Evolutionary conservation across 1,140 invertebrate genomes (phyloP).

Genomic region (Drosophila ananassae): DNA sequence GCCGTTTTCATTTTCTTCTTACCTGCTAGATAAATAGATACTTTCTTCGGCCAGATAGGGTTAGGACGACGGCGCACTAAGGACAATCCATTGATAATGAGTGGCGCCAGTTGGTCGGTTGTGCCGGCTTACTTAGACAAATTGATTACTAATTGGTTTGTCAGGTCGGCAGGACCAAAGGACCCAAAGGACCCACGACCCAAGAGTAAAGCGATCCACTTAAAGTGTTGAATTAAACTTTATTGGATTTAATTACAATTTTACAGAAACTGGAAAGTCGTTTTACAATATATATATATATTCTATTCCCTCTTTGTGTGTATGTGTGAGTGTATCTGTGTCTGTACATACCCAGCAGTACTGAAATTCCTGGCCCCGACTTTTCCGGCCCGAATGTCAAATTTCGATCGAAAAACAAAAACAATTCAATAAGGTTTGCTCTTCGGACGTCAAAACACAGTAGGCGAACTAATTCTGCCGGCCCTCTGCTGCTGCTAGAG

Average conservation of each 20-base stretch:
- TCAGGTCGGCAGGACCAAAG: conserved; percentile 27
- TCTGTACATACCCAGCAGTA: too few species aligned
- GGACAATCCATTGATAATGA: conserved; percentile 66
- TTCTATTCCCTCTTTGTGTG: conserved; percentile 58
- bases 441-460: too few species aligned
- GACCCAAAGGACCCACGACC: conserved; percentile 17
- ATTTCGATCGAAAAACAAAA: too few species aligned
- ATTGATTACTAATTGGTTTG: conserved; percentile 73
- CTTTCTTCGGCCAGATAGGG: conserved; percentile 46
- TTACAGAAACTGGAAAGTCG: conserved; percentile 82
- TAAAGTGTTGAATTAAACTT: conserved; percentile 83
- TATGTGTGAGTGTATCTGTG: conserved; percentile 23
- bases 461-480: too few species aligned
- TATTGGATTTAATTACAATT: conserved; percentile 83
- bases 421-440: too few species aligned
- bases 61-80: conserved; percentile 18
- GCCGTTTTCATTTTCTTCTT: neutral
- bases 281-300: conserved; percentile 68
- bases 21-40: conserved; percentile 41
- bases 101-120: conserved; percentile 58
- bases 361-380: too few species aligned
- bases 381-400: too few species aligned
- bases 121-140: conserved; percentile 56
- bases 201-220: conserved; percentile 22
- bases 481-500: too few species aligned